These are phyloP conservation scores for Nipponacmea schrenckii DNA, from an alignment of 2,888 invertebrate species.

Conservation along the genomic window DNA sequence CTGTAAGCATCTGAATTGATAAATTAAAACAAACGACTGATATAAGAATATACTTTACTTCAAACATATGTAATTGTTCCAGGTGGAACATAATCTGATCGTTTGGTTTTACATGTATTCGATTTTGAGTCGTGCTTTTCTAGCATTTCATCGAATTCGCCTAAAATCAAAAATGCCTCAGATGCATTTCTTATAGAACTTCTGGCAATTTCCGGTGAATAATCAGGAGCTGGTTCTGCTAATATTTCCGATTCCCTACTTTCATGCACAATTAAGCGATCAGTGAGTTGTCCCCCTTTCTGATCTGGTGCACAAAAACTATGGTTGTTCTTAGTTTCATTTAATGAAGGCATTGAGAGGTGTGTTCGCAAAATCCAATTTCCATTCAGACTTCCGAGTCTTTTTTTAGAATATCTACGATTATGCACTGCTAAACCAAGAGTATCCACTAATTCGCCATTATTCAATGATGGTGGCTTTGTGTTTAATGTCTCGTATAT, in stretches of 20 bases:
- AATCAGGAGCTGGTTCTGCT: slow-evolving; percentile 20
- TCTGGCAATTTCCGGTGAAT: slow-evolving; percentile 11
- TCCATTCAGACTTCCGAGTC: not conserved
- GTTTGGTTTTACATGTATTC: not conserved
- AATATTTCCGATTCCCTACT: not conserved
- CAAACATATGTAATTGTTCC: not conserved
- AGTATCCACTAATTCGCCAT: not conserved
- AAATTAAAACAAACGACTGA: too few relatives aligned
- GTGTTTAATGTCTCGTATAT: not conserved
- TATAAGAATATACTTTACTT: not conserved
- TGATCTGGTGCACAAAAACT: too few relatives aligned
- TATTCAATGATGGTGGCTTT: not conserved
- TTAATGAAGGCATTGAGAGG: not conserved
- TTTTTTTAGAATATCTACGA: not conserved
- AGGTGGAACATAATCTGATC: not conserved
- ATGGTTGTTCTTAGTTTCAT: not conserved
- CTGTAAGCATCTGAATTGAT: too few relatives aligned
- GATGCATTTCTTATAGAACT: slow-evolving; percentile 17
- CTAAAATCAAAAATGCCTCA: slow-evolving; percentile 22
- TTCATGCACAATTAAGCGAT: not conserved
- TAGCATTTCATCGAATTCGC: slow-evolving; percentile 26
- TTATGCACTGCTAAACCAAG: not conserved
- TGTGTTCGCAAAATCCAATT: not conserved
- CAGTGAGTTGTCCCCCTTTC: not conserved
- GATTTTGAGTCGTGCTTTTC: slow-evolving; percentile 17